A percentile compares a stretch with the other conserved stretches of the same genome.
These are phyloP conservation scores for Macrostomum lignano DNA, from an alignment of 1,140 invertebrate species.

Conservation along the genomic window DNA sequence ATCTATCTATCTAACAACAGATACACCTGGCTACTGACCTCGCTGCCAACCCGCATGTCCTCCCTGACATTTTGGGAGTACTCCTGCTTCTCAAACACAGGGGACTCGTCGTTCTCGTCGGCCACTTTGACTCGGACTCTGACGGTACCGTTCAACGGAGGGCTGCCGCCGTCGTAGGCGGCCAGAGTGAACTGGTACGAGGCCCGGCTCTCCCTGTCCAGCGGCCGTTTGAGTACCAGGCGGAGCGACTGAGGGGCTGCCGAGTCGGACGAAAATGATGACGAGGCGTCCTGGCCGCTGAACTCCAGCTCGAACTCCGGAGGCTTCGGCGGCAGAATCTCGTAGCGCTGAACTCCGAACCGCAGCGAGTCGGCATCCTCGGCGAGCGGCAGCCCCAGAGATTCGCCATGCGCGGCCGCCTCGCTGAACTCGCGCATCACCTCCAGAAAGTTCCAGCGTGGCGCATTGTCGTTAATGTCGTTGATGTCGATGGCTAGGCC, in stretches of 20 bases:
- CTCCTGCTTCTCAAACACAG: conserved; percentile 6
- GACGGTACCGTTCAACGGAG: conserved; percentile 1
- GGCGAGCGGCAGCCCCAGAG: conserved; percentile 3
- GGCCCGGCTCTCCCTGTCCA: conserved; percentile 7
- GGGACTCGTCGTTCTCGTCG: conserved; percentile 8
- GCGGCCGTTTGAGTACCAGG: conserved; percentile 3
- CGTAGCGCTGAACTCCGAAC: conserved; percentile 3
- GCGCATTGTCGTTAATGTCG: conserved; percentile 8
- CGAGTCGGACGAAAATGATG: not conserved
- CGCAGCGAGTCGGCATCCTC: conserved; percentile 2
- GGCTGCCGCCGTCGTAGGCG: conserved; percentile 7
- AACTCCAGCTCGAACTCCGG: conserved; percentile 6
- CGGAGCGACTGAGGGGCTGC: not conserved
- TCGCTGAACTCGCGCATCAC: conserved; percentile 1
- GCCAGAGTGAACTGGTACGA: conserved; percentile 7
- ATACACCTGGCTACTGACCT: too few relatives aligned
- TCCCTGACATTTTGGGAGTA: too few relatives aligned
- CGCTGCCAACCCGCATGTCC: too few relatives aligned
- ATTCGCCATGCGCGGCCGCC: not conserved
- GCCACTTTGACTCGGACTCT: conserved; percentile 4
- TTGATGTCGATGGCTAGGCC: conserved; percentile 5
- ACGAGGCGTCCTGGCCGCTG: not conserved
- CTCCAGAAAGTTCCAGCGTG: conserved; percentile 3
- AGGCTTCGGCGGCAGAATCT: not conserved
- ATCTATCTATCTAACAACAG: too few relatives aligned